Percentiles rank a stretch among this genome's conserved stretches.
phyloP scores from a whole-genome alignment of 2,113 vertebrate genomes.

The Sciurus niger region DNA sequence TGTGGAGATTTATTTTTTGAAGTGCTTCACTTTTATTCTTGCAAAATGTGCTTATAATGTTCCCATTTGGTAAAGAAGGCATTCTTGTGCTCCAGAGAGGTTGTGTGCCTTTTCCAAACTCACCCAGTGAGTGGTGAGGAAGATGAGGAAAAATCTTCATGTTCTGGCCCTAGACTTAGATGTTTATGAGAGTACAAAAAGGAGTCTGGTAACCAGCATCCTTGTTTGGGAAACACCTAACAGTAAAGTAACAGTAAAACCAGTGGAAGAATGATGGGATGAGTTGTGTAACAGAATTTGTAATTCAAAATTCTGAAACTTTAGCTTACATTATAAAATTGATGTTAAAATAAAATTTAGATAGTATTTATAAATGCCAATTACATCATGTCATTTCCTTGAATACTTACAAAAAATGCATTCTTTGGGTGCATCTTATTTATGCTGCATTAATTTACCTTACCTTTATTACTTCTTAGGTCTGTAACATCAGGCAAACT shows the following conservation, averaged over 20 bases:
- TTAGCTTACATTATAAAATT: slow-evolving; percentile 7
- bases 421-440: background rate
- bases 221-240: background rate
- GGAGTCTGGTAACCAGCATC: background rate
- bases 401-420: background rate
- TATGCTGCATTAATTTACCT: background rate
- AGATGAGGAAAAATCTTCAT: background rate
- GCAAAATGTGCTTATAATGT: background rate
- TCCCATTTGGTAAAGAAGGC: background rate
- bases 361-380: background rate
- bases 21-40: background rate
- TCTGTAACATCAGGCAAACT: background rate
- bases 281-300: background rate
- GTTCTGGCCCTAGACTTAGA: background rate
- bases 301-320: background rate
- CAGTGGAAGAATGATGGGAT: background rate
- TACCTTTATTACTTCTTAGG: background rate
- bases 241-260: background rate
- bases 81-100: background rate
- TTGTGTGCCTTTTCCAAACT: background rate
- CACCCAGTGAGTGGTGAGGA: background rate
- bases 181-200: background rate
- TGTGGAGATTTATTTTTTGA: background rate
- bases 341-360: background rate
- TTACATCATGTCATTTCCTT: background rate